These are phyloP conservation scores for Watsonalla cultraria DNA, from an alignment of 2,888 invertebrate species.

Conservation along the genomic window DNA sequence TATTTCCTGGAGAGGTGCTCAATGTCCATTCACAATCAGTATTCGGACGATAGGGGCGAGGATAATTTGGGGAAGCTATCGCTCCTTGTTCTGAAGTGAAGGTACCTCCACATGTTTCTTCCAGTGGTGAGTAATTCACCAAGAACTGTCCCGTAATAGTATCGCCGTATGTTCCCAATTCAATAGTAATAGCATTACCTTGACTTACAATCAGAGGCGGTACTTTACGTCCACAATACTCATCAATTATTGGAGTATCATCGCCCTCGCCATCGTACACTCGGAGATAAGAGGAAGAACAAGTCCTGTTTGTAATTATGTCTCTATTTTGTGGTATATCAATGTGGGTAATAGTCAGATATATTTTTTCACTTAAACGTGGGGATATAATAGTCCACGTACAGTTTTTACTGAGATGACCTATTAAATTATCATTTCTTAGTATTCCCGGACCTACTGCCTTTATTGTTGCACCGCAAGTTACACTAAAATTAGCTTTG, in stretches of 20 bases:
- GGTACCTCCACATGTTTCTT: slow-evolving; percentile 89
- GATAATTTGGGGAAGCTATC: slow-evolving; percentile 92
- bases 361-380: slow-evolving; percentile 80
- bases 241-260: slow-evolving; percentile 81
- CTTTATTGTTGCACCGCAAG: slow-evolving; percentile 84
- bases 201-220: slow-evolving; percentile 84
- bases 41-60: slow-evolving; percentile 82
- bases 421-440: slow-evolving; percentile 47
- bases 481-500: slow-evolving; percentile 81
- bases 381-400: slow-evolving; percentile 83
- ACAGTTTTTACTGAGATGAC: slow-evolving; percentile 75
- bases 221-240: slow-evolving; percentile 81
- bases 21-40: slow-evolving; percentile 87
- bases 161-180: slow-evolving; percentile 49
- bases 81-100: slow-evolving; percentile 84
- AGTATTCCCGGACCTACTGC: slow-evolving; percentile 78
- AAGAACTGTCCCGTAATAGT: slow-evolving; percentile 48
- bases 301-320: slow-evolving; percentile 39
- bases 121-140: slow-evolving; percentile 64
- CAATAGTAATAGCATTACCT: slow-evolving; percentile 81
- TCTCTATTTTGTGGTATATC: slow-evolving; percentile 49
- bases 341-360: slow-evolving; percentile 82
- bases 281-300: slow-evolving; percentile 60
- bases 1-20: slow-evolving; percentile 81
- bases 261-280: slow-evolving; percentile 84